These are phyloP conservation scores for Cavia porcellus DNA, from an alignment of 2,113 vertebrate genomes.

Conservation along the genomic window DNA sequence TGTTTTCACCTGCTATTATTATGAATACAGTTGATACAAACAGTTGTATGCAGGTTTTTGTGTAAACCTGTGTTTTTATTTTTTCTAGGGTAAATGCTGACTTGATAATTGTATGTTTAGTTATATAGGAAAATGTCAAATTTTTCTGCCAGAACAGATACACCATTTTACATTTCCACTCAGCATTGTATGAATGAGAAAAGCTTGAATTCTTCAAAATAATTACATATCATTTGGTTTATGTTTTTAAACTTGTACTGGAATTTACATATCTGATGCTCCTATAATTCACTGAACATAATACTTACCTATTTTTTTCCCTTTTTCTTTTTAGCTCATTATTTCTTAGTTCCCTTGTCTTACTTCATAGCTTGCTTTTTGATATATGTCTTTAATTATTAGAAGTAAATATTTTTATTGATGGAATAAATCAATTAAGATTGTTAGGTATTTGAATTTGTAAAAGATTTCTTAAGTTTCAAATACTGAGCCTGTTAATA, in stretches of 20 bases:
- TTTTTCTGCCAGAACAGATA: not conserved
- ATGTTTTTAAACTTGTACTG: constrained; percentile 14
- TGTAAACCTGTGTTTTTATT: not conserved
- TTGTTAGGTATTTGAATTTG: constrained; percentile 53
- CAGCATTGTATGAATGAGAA: not conserved
- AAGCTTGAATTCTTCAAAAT: not conserved
- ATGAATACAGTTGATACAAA: not conserved
- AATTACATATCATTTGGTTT: not conserved
- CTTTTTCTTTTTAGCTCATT: not conserved
- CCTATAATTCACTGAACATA: not conserved
- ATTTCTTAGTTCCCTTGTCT: not conserved
- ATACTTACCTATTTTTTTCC: not conserved
- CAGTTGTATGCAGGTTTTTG: not conserved
- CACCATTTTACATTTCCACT: not conserved
- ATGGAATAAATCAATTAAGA: constrained; percentile 7
- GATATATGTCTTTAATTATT: constrained; percentile 10
- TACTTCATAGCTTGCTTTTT: not conserved
- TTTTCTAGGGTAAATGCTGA: not conserved
- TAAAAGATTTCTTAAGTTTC: constrained; percentile 9
- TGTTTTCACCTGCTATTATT: not conserved
- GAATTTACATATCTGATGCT: constrained; percentile 31
- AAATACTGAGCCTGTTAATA: not conserved
- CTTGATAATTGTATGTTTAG: not conserved
- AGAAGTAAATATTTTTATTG: not conserved
- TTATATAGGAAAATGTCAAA: not conserved